Evolutionary conservation across 2,113 vertebrate species (phyloP).

Genomic region (Leucoraja erinaceus): DNA sequence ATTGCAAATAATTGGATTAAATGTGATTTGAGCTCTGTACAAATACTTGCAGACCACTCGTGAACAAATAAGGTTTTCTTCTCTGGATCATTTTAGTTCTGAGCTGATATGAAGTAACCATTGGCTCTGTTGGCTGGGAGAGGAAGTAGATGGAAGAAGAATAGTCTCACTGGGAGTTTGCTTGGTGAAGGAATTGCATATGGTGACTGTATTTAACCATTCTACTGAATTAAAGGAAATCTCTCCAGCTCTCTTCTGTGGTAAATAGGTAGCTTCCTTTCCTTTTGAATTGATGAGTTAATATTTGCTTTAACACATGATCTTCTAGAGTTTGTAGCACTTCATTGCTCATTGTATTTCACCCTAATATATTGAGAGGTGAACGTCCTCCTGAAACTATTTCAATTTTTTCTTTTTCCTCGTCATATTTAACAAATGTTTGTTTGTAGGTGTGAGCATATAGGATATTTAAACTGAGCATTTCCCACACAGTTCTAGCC

Average conservation of each 20-base stretch:
- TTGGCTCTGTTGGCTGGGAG: background rate
- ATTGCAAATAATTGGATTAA: background rate
- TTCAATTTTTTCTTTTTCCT: background rate
- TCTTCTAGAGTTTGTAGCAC: background rate
- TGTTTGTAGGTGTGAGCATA: background rate
- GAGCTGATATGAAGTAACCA: background rate
- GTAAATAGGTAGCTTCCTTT: background rate
- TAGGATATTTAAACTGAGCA: background rate
- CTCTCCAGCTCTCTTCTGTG: background rate
- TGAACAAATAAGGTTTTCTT: background rate
- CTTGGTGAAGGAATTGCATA: background rate
- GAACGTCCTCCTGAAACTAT: background rate
- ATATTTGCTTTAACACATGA: background rate
- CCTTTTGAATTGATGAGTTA: slow-evolving; percentile 1
- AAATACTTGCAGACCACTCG: background rate
- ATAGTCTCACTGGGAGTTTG: background rate
- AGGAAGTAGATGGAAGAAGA: background rate
- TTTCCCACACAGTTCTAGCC: background rate
- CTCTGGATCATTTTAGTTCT: background rate
- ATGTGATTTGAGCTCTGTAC: background rate
- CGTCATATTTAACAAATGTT: background rate
- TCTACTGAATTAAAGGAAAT: background rate
- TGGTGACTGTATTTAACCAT: background rate
- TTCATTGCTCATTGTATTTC: background rate
- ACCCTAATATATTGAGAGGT: background rate